Conservation (phyloP, 2,888 invertebrate species). For the Phyllotreta striolata region DNA sequence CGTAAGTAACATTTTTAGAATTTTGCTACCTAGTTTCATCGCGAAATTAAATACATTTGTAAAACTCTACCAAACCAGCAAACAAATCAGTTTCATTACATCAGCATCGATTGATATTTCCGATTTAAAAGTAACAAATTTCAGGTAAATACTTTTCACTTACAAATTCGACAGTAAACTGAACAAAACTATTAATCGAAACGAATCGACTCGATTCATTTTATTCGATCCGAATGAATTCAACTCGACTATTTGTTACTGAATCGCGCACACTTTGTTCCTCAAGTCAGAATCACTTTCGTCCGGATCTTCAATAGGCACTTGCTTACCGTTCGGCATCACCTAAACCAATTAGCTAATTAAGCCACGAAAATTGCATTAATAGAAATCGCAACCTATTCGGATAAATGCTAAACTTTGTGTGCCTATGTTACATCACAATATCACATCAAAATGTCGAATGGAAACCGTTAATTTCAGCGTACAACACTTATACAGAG, state of each 20-base stretch:
- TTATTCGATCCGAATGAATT: slow-evolving; percentile 32
- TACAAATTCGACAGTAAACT: not conserved
- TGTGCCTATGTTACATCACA: not conserved
- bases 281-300: slow-evolving; percentile 61
- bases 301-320: slow-evolving; percentile 58
- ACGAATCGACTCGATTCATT: slow-evolving; percentile 36
- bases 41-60: no score
- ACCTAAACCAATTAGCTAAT: slow-evolving; percentile 24
- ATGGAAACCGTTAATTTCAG: no score
- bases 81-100: no score
- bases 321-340: slow-evolving; percentile 49
- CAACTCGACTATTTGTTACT: slow-evolving; percentile 49
- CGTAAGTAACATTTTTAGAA: no score
- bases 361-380: no score
- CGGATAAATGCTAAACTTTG: not conserved
- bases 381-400: not conserved
- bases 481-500: no score
- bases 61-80: no score
- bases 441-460: not conserved
- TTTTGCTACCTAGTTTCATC: no score
- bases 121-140: no score
- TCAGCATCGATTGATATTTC: no score
- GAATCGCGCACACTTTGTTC: slow-evolving; percentile 58
- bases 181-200: slow-evolving; percentile 36
- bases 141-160: not conserved